phyloP scores from a whole-genome alignment of 2,113 vertebrate genomes.

The Apeltes quadracus region DNA sequence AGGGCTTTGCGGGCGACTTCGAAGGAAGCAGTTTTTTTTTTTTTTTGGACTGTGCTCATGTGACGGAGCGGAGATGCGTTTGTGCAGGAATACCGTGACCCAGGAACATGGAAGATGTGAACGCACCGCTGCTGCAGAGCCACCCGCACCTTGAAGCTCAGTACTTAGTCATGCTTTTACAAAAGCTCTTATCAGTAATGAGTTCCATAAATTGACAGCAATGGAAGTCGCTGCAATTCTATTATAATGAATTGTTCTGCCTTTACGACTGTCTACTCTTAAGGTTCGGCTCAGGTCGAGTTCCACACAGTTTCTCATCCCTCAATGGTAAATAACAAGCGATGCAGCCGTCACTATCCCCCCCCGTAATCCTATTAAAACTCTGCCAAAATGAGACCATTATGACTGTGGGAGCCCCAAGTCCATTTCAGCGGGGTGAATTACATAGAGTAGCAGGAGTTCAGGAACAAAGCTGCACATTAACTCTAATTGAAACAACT shows the following conservation, averaged over 20 bases:
- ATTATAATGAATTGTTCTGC: background rate
- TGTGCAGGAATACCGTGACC: background rate
- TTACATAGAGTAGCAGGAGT: constrained; percentile 67
- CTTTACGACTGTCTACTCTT: background rate
- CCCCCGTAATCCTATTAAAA: constrained; percentile 72
- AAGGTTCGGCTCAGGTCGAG: constrained; percentile 15
- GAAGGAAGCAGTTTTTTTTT: constrained; percentile 28
- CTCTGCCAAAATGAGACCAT: constrained; percentile 67
- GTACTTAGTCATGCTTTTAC: background rate
- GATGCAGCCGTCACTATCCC: constrained; percentile 46
- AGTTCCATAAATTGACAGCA: background rate
- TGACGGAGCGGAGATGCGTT: constrained; percentile 1
- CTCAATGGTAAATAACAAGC: constrained; percentile 61
- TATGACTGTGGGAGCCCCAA: constrained; percentile 59
- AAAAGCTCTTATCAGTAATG: background rate
- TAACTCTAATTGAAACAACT: constrained; percentile 73
- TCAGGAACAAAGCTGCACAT: constrained; percentile 71
- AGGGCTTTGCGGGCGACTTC: constrained; percentile 29
- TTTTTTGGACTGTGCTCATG: constrained; percentile 13
- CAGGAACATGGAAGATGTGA: background rate
- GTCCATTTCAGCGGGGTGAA: constrained; percentile 70
- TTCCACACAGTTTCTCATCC: constrained; percentile 33
- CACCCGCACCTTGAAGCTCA: background rate
- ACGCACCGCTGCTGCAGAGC: background rate
- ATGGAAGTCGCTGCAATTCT: background rate